Conservation (phyloP, 2,113 vertebrate species). For the Thalassarche chlororhynchos region DNA sequence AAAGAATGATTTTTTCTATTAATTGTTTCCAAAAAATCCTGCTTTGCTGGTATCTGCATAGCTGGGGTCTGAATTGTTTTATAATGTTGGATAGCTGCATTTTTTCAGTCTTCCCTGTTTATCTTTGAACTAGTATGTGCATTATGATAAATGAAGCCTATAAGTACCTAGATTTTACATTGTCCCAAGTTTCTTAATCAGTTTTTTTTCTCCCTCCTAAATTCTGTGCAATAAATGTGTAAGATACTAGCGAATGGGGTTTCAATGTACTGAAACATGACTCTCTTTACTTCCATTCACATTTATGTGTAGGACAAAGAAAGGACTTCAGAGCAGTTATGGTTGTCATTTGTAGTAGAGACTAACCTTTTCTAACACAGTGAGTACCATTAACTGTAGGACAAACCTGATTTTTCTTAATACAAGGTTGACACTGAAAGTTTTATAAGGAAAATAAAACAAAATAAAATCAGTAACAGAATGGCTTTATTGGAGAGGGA, state of each 20-base stretch:
- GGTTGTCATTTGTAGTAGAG: neutral
- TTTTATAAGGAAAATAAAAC: neutral
- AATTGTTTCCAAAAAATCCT: neutral
- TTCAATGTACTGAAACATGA: neutral
- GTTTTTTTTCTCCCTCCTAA: neutral
- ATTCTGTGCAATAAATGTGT: neutral
- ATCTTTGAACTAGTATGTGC: neutral
- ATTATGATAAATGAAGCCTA: neutral
- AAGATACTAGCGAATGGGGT: neutral
- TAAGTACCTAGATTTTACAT: neutral
- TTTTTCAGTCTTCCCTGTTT: neutral
- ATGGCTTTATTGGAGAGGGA: neutral
- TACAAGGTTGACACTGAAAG: neutral
- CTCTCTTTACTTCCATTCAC: neutral
- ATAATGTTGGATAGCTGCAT: neutral
- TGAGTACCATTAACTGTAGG: neutral
- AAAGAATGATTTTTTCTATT: neutral
- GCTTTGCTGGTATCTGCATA: neutral
- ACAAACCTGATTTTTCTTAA: conserved; percentile 1
- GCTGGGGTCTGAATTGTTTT: neutral
- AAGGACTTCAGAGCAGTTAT: neutral
- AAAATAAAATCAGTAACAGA: neutral
- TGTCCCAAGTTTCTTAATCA: neutral
- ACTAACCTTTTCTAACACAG: neutral
- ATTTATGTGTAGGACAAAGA: neutral